Evolutionary conservation across 1,140 invertebrate species (phyloP).

Genomic region (Plodia interpunctella): DNA sequence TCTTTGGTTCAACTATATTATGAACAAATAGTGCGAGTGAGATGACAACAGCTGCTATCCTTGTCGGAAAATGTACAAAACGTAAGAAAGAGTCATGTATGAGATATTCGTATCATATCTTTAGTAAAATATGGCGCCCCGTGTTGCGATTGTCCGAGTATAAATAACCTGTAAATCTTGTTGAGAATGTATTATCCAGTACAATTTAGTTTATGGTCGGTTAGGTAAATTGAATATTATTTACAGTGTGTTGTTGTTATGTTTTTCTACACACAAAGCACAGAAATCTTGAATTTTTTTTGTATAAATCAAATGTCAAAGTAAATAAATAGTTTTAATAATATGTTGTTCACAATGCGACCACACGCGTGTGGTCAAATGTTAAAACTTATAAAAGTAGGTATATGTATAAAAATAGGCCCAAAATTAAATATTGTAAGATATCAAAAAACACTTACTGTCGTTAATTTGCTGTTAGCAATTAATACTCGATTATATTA

Average conservation of each 20-base stretch:
- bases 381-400: too few species aligned
- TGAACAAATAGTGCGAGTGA: background rate
- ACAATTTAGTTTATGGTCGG: background rate
- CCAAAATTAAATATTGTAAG: too few species aligned
- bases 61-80: background rate
- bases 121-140: conserved; percentile 3
- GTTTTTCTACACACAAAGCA: too few species aligned
- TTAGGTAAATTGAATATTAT: conserved; percentile 7
- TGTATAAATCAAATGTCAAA: too few species aligned
- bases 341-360: too few species aligned
- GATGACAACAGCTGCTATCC: background rate
- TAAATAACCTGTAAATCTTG: conserved; percentile 7
- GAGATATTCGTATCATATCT: conserved; percentile 2
- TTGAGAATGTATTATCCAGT: background rate
- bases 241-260: background rate
- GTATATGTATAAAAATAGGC: too few species aligned
- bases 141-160: background rate
- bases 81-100: conserved; percentile 1
- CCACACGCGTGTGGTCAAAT: too few species aligned
- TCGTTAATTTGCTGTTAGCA: too few species aligned
- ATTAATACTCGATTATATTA: too few species aligned
- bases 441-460: too few species aligned
- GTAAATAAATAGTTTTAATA: too few species aligned
- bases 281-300: background rate
- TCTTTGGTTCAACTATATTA: too few species aligned